Evolutionary conservation across 2,888 invertebrate genomes (phyloP).

Genomic region (Colostygia pectinataria): DNA sequence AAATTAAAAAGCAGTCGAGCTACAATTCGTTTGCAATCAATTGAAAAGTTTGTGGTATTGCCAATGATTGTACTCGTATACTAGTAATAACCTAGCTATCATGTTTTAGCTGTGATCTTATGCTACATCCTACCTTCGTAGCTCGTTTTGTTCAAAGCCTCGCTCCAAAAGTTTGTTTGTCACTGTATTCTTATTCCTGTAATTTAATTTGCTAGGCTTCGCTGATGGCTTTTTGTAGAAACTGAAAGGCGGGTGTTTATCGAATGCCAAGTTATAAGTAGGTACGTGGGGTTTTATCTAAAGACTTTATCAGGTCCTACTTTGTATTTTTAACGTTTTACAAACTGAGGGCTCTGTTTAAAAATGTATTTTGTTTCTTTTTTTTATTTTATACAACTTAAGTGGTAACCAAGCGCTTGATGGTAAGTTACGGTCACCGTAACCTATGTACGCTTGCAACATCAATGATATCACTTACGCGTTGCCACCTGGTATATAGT

Average conservation of each 20-base stretch:
- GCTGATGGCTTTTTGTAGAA: constrained; percentile 35
- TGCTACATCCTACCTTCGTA: constrained; percentile 25
- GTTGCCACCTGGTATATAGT: too few species aligned
- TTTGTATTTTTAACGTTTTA: constrained; percentile 17
- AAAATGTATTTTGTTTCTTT: constrained; percentile 1
- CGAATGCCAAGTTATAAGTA: constrained; percentile 30
- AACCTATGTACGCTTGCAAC: too few species aligned
- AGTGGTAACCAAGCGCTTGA: too few species aligned
- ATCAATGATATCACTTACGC: too few species aligned
- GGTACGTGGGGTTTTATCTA: constrained; percentile 20
- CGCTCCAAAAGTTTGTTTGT: constrained; percentile 45
- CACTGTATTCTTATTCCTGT: constrained; percentile 48
- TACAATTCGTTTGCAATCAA: too few species aligned
- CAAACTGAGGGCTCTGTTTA: constrained; percentile 5
- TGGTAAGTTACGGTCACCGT: too few species aligned
- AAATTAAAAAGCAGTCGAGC: too few species aligned
- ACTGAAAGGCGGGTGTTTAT: constrained; percentile 36
- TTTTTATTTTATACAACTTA: too few species aligned
- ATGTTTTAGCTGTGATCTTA: constrained; percentile 12
- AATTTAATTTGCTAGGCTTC: constrained; percentile 44
- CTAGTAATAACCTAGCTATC: constrained; percentile 3
- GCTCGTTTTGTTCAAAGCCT: constrained; percentile 43
- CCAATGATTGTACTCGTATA: too few species aligned
- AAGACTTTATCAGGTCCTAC: constrained; percentile 17
- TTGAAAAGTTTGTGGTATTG: too few species aligned